Evolutionary conservation across 2,888 invertebrate species (phyloP).

Genomic region (Smittia sp.): DNA sequence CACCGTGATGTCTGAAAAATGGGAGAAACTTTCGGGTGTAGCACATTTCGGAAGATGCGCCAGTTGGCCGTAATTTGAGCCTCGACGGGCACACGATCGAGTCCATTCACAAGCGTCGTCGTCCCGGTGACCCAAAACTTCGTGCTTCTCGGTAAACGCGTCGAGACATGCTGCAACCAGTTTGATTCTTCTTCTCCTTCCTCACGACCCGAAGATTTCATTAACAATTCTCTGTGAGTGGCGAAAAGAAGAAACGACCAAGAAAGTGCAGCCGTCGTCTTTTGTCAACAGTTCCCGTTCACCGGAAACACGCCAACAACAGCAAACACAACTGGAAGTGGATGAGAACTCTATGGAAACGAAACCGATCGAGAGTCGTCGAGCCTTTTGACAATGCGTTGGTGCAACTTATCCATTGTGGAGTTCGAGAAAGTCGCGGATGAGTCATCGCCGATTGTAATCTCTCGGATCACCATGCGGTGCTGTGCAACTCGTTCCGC

Average conservation of each 20-base stretch:
- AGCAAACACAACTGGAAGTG: not conserved
- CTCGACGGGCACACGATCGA: not conserved
- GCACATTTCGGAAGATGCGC: not conserved
- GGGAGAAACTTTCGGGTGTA: not conserved
- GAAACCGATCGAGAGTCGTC: no score
- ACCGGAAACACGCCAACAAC: constrained; percentile 7
- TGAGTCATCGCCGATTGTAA: not conserved
- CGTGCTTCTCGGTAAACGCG: not conserved
- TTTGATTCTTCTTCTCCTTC: not conserved
- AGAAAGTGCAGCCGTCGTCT: constrained; percentile 11
- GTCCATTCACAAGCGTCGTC: not conserved
- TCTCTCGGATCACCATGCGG: not conserved
- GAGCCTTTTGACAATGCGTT: no score
- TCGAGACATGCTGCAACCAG: constrained; percentile 25
- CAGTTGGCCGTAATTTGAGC: not conserved
- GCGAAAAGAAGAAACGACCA: not conserved
- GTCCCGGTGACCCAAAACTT: no score
- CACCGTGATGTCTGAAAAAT: not conserved
- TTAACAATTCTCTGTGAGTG: constrained; percentile 1
- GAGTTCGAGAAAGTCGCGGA: no score
- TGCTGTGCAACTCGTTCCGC: not conserved
- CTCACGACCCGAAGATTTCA: constrained; percentile 8
- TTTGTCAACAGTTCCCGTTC: constrained; percentile 19
- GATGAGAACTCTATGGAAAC: not conserved
- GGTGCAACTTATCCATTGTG: no score